Base-by-base conservation (phyloP, 2,888 invertebrate genomes). In the Trachelus iudaicus region DNA sequence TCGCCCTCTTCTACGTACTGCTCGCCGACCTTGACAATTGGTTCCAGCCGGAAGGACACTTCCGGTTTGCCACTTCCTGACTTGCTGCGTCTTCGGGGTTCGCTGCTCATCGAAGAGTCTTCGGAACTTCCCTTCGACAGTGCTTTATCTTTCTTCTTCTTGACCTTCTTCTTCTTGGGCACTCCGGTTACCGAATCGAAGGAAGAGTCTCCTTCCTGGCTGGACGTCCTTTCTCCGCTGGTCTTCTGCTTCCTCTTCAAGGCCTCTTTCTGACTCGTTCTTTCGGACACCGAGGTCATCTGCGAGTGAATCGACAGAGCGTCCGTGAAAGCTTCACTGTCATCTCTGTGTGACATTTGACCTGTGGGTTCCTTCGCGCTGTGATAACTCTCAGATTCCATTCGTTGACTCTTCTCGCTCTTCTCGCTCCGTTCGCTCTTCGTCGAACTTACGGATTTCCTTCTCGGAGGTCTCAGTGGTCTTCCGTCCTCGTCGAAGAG, bases 381-480 rank as follows among this genome's bases (percentile, higher is more conserved):
- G 77, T 91, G 91, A 73, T 88, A 91, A 76, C 89, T 91, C 78
- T 91, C 91, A 0, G 91, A 89, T 73, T 90, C 88, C 11, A 84
- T 76, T 13, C 83, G 83, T n/a, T 83, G 83, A 77, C 85, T 88
- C 73, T 82, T 76, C 76, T 84, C 85, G 83, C 87, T 93, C 88
- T 81, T 92, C 90, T 91, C 92, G 91, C 80, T 87, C 78, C 31
- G 92, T 69, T 80, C 90, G 80, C 76, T 86, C 91, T 92, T 83
- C 85, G 92, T 83, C 86, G 92, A 85, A 86, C 92, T 80, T 86
- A 94, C 94, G 0, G 95, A 94, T 89, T 96, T 95, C 83, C 94
- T 95, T 69, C 96, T 92, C 0, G 94, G 93, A 0, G 94, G 93
- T 83, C 94, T 93, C 77, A 93, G 92, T 0, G 95, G 95, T 79